phyloP scores from a whole-genome alignment of 2,888 invertebrate genomes.

The Falcaria lacertinaria region DNA sequence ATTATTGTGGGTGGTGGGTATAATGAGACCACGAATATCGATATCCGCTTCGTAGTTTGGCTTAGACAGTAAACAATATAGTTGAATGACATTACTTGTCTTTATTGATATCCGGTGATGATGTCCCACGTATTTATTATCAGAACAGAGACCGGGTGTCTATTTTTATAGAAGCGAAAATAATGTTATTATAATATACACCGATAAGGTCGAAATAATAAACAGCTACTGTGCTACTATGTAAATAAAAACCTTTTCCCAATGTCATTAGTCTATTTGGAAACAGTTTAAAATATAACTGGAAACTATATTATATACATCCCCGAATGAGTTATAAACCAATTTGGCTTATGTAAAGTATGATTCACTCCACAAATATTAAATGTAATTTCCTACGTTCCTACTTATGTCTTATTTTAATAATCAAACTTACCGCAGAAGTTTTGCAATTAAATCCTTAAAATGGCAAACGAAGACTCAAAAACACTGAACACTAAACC shows the following conservation, averaged over 20 bases:
- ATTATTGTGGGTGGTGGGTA: too few species aligned
- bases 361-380: background rate
- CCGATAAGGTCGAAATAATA: too few species aligned
- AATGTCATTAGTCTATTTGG: too few species aligned
- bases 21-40: too few species aligned
- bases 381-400: background rate
- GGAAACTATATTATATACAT: background rate
- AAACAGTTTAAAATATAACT: background rate
- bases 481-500: conserved; percentile 50
- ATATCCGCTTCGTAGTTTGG: too few species aligned
- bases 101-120: conserved; percentile 19
- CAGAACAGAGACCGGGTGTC: conserved; percentile 11
- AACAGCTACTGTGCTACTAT: too few species aligned
- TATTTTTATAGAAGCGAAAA: too few species aligned
- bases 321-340: background rate
- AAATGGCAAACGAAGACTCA: conserved; percentile 16
- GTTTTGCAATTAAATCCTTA: conserved; percentile 27
- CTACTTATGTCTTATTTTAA: background rate
- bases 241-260: too few species aligned
- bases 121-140: conserved; percentile 4
- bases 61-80: conserved; percentile 5
- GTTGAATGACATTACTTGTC: conserved; percentile 27
- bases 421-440: conserved; percentile 23
- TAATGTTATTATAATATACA: too few species aligned
- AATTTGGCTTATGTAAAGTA: background rate